phyloP scores from a whole-genome alignment of 2,797 vertebrate genomes.

The Hippocampus kuda region DNA sequence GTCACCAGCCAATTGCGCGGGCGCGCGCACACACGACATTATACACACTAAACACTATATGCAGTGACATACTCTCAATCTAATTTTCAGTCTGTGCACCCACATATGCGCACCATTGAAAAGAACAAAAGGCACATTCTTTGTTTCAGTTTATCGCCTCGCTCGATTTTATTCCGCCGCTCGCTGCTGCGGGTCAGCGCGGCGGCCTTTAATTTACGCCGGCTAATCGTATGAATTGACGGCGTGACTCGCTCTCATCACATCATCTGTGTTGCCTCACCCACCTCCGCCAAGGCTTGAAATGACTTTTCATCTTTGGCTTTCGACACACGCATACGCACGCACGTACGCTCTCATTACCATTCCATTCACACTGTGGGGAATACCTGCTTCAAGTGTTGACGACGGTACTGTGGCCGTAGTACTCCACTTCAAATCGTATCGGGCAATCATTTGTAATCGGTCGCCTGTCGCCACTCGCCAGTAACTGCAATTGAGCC shows the following conservation, averaged over 20 bases:
- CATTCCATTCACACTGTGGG: neutral
- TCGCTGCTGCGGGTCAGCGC: neutral
- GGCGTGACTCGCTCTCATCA: slow-evolving; percentile 16
- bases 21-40: no score
- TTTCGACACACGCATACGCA: neutral
- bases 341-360: neutral
- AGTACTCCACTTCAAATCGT: slow-evolving; percentile 26
- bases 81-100: no score
- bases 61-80: no score
- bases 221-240: slow-evolving; percentile 33
- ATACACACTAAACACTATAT: no score
- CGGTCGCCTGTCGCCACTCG: slow-evolving; percentile 50
- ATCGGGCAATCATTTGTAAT: slow-evolving; percentile 50
- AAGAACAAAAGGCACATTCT: neutral
- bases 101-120: neutral
- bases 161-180: neutral
- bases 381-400: slow-evolving; percentile 2
- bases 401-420: neutral
- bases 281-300: slow-evolving; percentile 6
- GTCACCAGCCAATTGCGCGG: no score
- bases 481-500: slow-evolving; percentile 24
- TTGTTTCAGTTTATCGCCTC: slow-evolving; percentile 18
- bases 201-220: slow-evolving; percentile 31
- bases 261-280: slow-evolving; percentile 8
- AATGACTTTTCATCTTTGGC: slow-evolving; percentile 1